Conservation (phyloP, 2,888 invertebrate genomes). For the Pristionchus fissidentatus region DNA sequence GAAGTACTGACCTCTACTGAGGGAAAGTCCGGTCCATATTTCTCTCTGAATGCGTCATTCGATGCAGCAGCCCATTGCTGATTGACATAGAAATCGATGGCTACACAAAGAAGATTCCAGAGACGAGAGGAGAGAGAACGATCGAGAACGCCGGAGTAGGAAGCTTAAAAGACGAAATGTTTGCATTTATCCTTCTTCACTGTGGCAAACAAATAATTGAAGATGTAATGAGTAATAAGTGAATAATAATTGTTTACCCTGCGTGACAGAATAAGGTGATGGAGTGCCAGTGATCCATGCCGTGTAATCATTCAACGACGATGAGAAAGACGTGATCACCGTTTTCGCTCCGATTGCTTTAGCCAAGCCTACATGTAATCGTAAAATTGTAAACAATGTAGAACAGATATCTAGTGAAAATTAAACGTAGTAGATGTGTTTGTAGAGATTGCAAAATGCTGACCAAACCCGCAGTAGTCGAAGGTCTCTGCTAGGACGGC, state of each 20-base stretch:
- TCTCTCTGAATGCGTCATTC: not conserved
- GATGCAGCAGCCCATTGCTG: not conserved
- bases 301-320: not conserved
- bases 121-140: slow-evolving; percentile 10
- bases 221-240: too few relatives aligned
- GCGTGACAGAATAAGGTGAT: not conserved
- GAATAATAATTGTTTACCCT: too few relatives aligned
- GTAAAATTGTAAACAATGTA: not conserved
- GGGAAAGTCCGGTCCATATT: not conserved
- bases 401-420: too few relatives aligned
- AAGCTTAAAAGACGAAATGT: not conserved
- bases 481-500: slow-evolving; percentile 12
- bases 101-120: slow-evolving; percentile 9
- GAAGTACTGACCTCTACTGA: slow-evolving; percentile 2
- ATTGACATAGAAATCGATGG: not conserved
- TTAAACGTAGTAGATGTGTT: too few relatives aligned
- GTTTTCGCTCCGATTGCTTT: slow-evolving; percentile 24
- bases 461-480: slow-evolving; percentile 41
- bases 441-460: not conserved
- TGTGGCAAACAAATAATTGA: not conserved
- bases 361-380: not conserved
- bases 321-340: not conserved
- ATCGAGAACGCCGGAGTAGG: slow-evolving; percentile 22
- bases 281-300: slow-evolving; percentile 34
- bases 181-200: not conserved